Conservation (phyloP, 2,113 vertebrate genomes). For the Ciconia stormi region DNA sequence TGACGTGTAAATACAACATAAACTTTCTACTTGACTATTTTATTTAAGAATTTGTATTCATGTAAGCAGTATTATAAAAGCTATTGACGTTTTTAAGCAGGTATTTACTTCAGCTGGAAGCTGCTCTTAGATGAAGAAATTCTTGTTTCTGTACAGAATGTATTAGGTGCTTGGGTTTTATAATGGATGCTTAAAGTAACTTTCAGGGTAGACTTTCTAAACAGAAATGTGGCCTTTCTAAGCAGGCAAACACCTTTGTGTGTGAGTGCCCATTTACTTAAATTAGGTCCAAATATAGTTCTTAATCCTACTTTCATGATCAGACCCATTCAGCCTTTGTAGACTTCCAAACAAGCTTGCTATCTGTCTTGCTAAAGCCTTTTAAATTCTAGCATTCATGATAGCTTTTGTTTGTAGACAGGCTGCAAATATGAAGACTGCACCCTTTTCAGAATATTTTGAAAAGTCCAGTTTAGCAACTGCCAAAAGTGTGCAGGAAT, state of each 20-base stretch:
- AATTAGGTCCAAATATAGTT: not conserved
- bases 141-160: not conserved
- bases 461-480: not conserved
- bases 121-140: not conserved
- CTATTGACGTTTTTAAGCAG: not conserved
- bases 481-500: not conserved
- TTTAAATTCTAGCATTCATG: not conserved
- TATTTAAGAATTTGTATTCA: conserved; percentile 16
- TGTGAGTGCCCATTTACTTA: not conserved
- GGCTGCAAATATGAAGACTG: not conserved
- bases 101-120: not conserved
- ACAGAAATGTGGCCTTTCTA: not conserved
- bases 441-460: not conserved
- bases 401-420: not conserved
- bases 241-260: not conserved
- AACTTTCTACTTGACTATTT: conserved; percentile 40
- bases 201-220: not conserved
- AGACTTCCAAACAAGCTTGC: not conserved
- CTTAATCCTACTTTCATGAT: not conserved
- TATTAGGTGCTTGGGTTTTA: not conserved
- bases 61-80: not conserved
- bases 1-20: not conserved
- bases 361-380: not conserved
- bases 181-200: not conserved
- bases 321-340: not conserved